Percentiles rank a stretch among this genome's conserved stretches.
Conservation (phyloP, 2,797 vertebrate genomes). For the Sebastes goodei region DNA sequence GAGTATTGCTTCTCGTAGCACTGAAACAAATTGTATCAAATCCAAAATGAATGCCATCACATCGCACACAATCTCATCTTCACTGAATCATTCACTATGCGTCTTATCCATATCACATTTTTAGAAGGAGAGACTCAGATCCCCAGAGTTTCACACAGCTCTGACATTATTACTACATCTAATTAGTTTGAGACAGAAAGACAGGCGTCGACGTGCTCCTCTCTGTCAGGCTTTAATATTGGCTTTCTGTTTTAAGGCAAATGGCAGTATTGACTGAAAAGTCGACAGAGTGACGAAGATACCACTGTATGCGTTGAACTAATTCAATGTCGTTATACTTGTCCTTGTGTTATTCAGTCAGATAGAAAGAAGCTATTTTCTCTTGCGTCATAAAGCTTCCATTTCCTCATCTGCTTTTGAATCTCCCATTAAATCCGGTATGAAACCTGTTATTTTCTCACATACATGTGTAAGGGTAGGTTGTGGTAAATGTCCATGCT, state of each 20-base stretch:
- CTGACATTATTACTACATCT: slow-evolving; percentile 2
- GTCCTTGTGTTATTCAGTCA: slow-evolving; percentile 21
- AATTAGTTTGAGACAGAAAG: background rate
- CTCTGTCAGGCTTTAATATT: slow-evolving; percentile 10
- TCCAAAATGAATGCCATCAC: slow-evolving; percentile 1
- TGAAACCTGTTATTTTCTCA: slow-evolving; percentile 42
- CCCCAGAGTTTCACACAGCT: background rate
- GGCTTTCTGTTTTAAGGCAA: slow-evolving; percentile 28
- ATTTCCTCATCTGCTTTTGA: slow-evolving; percentile 17
- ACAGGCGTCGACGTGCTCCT: background rate
- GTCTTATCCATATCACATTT: background rate
- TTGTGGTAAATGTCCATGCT: background rate
- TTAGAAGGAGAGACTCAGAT: background rate
- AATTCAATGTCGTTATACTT: slow-evolving; percentile 4
- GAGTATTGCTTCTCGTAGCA: background rate
- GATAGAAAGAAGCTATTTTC: background rate
- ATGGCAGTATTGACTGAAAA: slow-evolving; percentile 10
- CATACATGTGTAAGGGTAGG: background rate
- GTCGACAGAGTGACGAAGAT: slow-evolving; percentile 2
- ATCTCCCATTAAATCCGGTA: slow-evolving; percentile 17
- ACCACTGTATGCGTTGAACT: background rate
- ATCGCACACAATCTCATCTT: background rate
- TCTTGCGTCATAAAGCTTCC: slow-evolving; percentile 13
- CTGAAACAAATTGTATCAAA: background rate
- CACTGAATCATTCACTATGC: background rate